Evolutionary conservation across 1,140 invertebrate genomes (phyloP).

Genomic region (Drosophila biarmipes): DNA sequence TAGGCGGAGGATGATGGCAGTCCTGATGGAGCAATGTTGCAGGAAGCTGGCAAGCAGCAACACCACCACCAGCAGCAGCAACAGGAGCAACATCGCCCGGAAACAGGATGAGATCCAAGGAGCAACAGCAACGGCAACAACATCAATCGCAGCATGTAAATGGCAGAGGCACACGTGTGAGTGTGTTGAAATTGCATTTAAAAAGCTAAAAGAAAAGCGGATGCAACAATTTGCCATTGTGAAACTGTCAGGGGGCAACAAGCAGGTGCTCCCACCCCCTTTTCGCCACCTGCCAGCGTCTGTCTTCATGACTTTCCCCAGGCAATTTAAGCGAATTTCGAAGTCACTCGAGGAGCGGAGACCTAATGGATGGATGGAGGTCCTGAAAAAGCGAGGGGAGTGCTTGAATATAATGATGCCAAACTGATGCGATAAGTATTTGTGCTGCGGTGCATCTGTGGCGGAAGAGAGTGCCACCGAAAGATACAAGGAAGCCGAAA

Average conservation of each 20-base stretch:
- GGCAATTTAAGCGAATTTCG: conserved; percentile 68
- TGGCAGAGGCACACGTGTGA: conserved; percentile 23
- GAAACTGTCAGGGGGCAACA: conserved; percentile 33
- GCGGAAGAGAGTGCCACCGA: conserved; percentile 1
- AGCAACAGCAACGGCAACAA: conserved; percentile 9
- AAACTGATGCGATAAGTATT: conserved; percentile 33
- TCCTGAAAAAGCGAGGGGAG: not conserved
- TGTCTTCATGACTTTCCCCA: conserved; percentile 54
- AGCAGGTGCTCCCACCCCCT: not conserved
- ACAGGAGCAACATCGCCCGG: conserved; percentile 33
- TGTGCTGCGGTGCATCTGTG: conserved; percentile 12
- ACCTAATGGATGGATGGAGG: conserved; percentile 3
- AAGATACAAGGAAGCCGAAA: not conserved
- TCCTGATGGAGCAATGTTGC: conserved; percentile 47
- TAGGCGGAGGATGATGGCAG: not conserved
- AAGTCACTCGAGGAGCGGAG: conserved; percentile 45
- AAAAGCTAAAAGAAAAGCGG: conserved; percentile 73
- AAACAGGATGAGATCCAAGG: conserved; percentile 41
- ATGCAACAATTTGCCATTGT: conserved; percentile 73
- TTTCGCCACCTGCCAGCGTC: conserved; percentile 7
- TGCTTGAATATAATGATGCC: conserved; percentile 32
- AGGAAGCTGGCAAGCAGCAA: conserved; percentile 48
- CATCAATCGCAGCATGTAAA: conserved; percentile 53
- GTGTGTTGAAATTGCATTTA: conserved; percentile 60
- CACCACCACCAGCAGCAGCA: conserved; percentile 30